Evolutionary conservation across 2,888 invertebrate species (phyloP), one percentile per base, ranked within the genome.

Genomic region (Noctua pronuba): DNA sequence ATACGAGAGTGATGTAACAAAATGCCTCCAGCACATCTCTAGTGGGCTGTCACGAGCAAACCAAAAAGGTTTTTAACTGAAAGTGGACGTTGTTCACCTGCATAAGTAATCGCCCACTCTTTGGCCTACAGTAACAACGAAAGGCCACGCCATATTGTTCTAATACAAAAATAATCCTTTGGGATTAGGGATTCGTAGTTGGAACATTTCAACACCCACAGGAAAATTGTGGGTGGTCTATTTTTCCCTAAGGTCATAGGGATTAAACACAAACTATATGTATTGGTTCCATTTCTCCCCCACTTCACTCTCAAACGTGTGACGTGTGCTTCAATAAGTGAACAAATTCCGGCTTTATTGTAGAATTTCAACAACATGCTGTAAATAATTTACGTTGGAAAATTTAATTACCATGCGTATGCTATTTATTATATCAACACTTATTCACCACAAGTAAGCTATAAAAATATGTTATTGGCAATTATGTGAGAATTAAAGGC

Each of bases 321-420:
- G 60, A 60, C 35, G 65, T 31, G 8, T 18, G 41, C n/a, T 68
- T 79, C 13, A 60, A 44, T 49, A 80, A 71, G n/a, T 65, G 6
- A 65, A 58, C 41, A 44, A 58, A 72, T 52, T 28, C 44, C 10
- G 24, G 24, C 18, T 75, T 70, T 52, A 81, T 69, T 66, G 67
- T 73, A 31, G 49, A 73, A 76, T 74, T 78, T 68, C 55, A 62
- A 72, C 44, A 66, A 55, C 62, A 44, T 13, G 49, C 31, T 46
- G n/a, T 64, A 73, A 74, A 73, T 75, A 31, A 66, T 77, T 77
- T 67, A 68, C 38, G 69, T 71, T 72, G 46, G 28, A n/a, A 72
- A 69, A 74, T 82, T 77, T 69, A 82, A 83, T 80, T 75, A 67
- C 55, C 52, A 68, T 46, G 35, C 46, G 46, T 68, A 44, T 44